These are phyloP conservation scores for Automeris io DNA, from an alignment of 2,888 invertebrate species.

Conservation along the genomic window DNA sequence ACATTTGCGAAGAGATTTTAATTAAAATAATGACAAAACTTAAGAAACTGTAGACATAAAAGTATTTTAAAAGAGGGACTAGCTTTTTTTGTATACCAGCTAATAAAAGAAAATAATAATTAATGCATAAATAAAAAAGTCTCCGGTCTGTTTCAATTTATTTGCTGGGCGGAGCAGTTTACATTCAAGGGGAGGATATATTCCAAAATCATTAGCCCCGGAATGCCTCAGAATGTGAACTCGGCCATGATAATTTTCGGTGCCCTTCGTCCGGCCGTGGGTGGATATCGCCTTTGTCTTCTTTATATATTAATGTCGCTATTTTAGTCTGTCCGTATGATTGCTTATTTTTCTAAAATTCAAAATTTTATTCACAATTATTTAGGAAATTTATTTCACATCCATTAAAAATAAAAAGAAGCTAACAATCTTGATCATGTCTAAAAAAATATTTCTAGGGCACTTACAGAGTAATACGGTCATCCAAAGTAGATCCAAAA, in stretches of 20 bases:
- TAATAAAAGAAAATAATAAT: conserved; percentile 68
- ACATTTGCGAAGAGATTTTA: too few relatives aligned
- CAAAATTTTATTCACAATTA: too few relatives aligned
- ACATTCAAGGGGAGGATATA: conserved; percentile 75
- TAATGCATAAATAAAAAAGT: conserved; percentile 63
- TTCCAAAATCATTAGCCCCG: conserved; percentile 72
- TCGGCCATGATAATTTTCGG: conserved; percentile 68
- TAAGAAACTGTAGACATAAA: background rate
- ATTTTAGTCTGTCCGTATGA: too few relatives aligned
- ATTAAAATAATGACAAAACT: too few relatives aligned
- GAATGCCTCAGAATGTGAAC: conserved; percentile 66
- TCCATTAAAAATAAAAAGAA: too few relatives aligned
- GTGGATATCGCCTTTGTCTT: conserved; percentile 72
- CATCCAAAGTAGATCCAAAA: too few relatives aligned
- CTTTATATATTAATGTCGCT: too few relatives aligned
- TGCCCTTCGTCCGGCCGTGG: conserved; percentile 60
- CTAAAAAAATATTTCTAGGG: too few relatives aligned
- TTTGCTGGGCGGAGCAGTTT: conserved; percentile 70
- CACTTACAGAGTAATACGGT: too few relatives aligned
- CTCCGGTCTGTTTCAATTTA: conserved; percentile 70
- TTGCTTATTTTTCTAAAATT: too few relatives aligned
- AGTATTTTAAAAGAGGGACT: conserved; percentile 4
- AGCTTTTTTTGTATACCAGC: conserved; percentile 38
- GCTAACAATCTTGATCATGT: too few relatives aligned
- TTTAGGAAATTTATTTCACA: too few relatives aligned